Evolutionary conservation across 2,113 vertebrate species (phyloP).

Genomic region (Dasyprocta punctata): DNA sequence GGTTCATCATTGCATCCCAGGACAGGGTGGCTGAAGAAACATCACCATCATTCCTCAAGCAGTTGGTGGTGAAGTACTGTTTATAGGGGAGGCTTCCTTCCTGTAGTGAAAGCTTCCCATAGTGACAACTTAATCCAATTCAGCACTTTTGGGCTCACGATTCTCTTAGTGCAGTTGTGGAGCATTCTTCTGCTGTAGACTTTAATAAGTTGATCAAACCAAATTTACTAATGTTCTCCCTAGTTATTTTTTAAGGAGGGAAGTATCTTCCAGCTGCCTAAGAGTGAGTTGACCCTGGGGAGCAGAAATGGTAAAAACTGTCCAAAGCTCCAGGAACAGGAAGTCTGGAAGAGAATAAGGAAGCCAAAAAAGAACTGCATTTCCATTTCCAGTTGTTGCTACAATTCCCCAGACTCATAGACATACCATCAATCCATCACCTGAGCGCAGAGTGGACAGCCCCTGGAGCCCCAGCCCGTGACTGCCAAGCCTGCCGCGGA

Average conservation of each 20-base stretch:
- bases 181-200: neutral
- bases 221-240: slow-evolving; percentile 17
- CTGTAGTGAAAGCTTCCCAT: neutral
- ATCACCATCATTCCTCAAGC: neutral
- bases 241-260: slow-evolving; percentile 32
- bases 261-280: neutral
- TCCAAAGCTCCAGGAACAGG: neutral
- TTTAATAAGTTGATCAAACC: neutral
- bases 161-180: neutral
- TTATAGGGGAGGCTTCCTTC: neutral
- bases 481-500: neutral
- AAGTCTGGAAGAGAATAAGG: neutral
- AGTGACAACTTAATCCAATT: neutral
- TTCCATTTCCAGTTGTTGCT: neutral
- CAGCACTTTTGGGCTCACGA: neutral
- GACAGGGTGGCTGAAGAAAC: neutral
- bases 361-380: neutral
- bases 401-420: neutral
- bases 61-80: neutral
- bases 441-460: neutral
- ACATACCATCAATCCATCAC: neutral
- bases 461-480: neutral
- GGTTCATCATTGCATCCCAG: neutral
- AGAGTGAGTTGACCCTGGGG: neutral
- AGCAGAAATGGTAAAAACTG: neutral